These are phyloP conservation scores for Bimastos eiseni DNA, from an alignment of 2,888 invertebrate species.

Conservation along the genomic window DNA sequence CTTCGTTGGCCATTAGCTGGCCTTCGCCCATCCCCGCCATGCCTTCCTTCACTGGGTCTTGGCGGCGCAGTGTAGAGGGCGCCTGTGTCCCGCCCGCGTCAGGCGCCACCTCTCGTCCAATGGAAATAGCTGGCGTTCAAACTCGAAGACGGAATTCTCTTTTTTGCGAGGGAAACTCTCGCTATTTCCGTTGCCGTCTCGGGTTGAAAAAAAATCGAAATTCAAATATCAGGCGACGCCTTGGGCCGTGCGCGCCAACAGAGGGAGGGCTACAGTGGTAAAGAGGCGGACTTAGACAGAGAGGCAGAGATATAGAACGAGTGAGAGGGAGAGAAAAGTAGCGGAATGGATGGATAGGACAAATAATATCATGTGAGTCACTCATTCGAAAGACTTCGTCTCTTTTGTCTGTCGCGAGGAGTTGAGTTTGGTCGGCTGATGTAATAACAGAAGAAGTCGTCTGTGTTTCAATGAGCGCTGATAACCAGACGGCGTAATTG, in stretches of 20 bases:
- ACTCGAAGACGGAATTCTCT: neutral
- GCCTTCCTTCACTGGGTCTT: neutral
- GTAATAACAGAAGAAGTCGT: neutral
- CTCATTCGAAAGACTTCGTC: neutral
- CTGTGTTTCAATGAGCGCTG: neutral
- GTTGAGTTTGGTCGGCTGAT: neutral
- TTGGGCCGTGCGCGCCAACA: neutral
- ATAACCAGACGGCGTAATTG: neutral
- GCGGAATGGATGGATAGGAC: neutral
- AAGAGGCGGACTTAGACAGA: neutral
- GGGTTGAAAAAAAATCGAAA: neutral
- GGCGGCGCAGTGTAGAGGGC: neutral
- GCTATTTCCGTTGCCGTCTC: conserved; percentile 3
- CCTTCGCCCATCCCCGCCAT: neutral
- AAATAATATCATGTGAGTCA: neutral
- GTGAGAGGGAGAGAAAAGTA: neutral
- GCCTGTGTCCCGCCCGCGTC: neutral
- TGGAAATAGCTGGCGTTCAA: neutral
- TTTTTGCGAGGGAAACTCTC: conserved; percentile 17
- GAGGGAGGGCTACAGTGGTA: neutral
- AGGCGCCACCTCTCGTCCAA: neutral
- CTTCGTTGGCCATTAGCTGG: neutral
- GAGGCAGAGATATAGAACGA: neutral
- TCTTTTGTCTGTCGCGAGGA: neutral
- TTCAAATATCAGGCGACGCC: conserved; percentile 8